Conservation (phyloP, 2,113 vertebrate genomes). For the Montifringilla adamsi region DNA sequence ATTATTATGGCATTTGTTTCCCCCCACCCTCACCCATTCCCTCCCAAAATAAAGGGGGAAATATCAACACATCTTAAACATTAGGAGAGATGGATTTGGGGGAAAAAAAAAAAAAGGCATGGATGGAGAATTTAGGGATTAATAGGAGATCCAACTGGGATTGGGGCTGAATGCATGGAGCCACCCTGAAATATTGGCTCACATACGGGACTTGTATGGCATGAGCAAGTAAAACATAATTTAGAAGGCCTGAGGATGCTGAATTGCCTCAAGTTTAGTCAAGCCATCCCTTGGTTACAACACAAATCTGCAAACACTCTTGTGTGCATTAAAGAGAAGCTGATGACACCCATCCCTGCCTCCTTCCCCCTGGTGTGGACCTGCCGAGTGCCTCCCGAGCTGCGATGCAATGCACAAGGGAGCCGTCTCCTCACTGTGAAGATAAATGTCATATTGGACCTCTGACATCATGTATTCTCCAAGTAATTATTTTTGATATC, state of each 20-base stretch:
- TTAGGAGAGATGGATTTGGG: neutral
- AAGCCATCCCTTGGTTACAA: neutral
- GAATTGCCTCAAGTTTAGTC: neutral
- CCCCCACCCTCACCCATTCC: conserved; percentile 49
- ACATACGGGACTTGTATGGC: accelerated
- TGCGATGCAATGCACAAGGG: neutral
- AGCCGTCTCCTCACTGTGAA: conserved; percentile 34
- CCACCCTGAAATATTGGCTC: neutral
- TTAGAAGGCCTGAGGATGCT: neutral
- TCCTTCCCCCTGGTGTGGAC: accelerated
- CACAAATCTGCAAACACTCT: neutral
- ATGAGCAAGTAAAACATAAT: neutral
- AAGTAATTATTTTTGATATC: conserved; percentile 65
- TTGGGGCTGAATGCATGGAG: neutral
- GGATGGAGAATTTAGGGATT: neutral
- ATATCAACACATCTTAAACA: neutral
- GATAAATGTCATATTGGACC: conserved; percentile 61
- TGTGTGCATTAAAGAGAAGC: neutral
- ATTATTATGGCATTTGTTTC: conserved; percentile 65
- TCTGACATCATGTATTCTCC: conserved; percentile 63
- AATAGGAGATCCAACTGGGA: neutral
- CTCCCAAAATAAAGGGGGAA: conserved; percentile 36
- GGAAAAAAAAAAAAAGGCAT: neutral
- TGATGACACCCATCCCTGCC: neutral
- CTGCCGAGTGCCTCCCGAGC: neutral